These are phyloP conservation scores for Emydura subglobosa DNA, from an alignment of 2,113 vertebrate genomes.

Conservation along the genomic window DNA sequence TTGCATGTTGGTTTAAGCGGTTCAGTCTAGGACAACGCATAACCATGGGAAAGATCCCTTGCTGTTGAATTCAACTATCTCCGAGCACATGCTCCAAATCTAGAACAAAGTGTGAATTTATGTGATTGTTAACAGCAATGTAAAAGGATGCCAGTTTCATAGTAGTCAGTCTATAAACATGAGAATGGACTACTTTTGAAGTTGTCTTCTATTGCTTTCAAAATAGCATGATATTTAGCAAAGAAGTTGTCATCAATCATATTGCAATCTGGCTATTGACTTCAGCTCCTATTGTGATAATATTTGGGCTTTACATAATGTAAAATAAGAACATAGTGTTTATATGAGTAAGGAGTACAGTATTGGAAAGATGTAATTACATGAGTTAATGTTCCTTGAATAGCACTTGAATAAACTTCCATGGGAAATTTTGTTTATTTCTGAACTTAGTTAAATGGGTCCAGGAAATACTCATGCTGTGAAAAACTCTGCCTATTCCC, in stretches of 20 bases:
- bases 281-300: conserved; percentile 40
- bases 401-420: conserved; percentile 64
- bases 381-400: conserved; percentile 55
- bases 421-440: conserved; percentile 59
- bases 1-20: neutral
- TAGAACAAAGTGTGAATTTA: neutral
- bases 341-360: conserved; percentile 28
- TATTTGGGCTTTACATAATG: conserved; percentile 48
- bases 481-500: conserved; percentile 44
- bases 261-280: neutral
- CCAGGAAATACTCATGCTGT: conserved; percentile 38
- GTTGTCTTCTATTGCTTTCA: conserved; percentile 13
- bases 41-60: neutral
- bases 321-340: conserved; percentile 61
- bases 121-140: neutral
- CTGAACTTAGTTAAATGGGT: conserved; percentile 47
- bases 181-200: conserved; percentile 23
- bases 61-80: conserved; percentile 38
- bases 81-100: conserved; percentile 44
- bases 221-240: conserved; percentile 49
- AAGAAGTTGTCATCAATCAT: neutral
- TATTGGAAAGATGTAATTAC: conserved; percentile 49
- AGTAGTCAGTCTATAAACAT: conserved; percentile 33
- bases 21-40: neutral
- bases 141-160: conserved; percentile 1